Percentiles rank a stretch among this genome's conserved stretches.
phyloP scores from a whole-genome alignment of 2,888 invertebrate species.

The Diachrysia chrysitis region DNA sequence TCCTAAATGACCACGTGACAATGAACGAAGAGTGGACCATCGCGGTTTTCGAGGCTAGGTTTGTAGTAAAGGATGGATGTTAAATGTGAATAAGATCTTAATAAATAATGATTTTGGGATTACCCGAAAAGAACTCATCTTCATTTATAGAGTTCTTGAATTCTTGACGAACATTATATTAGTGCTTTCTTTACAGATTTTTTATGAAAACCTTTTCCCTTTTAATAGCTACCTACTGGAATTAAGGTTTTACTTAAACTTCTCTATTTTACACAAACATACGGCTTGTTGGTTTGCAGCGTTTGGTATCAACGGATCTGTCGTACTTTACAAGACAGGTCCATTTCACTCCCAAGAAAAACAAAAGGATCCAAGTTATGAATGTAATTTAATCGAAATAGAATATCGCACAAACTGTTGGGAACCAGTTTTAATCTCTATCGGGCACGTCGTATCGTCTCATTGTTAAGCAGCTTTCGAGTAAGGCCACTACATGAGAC shows the following conservation, averaged over 20 bases:
- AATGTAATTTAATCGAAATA: background rate
- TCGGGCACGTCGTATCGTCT: slow-evolving; percentile 45
- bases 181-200: no score
- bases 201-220: no score
- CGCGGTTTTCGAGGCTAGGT: background rate
- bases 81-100: background rate
- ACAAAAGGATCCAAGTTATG: slow-evolving; percentile 1
- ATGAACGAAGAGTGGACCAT: background rate
- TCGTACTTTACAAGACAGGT: background rate
- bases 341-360: background rate
- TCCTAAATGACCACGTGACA: slow-evolving; percentile 5
- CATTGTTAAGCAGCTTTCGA: slow-evolving; percentile 48
- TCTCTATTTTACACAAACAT: background rate
- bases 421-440: slow-evolving; percentile 39
- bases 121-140: no score
- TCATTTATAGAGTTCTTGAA: no score
- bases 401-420: background rate
- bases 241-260: no score
- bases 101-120: no score
- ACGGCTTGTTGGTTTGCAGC: background rate
- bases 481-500: slow-evolving; percentile 36
- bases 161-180: no score
- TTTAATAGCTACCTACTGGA: no score
- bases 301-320: background rate
- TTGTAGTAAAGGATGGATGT: background rate